A percentile compares a stretch with the other conserved stretches of the same genome.
phyloP scores from a whole-genome alignment of 2,797 vertebrate species.

The Manis pentadactyla region DNA sequence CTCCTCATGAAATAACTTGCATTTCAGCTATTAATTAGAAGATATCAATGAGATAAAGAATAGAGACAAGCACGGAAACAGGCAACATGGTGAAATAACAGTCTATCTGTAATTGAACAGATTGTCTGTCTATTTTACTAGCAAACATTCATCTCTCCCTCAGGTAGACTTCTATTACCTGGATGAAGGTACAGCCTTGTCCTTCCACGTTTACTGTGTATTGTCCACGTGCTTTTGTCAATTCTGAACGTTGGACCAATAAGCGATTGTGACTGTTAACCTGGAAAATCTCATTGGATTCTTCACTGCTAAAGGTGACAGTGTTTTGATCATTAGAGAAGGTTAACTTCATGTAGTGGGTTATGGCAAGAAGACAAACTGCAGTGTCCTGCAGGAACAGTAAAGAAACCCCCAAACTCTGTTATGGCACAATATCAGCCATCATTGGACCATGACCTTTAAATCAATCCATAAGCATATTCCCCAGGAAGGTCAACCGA shows the following conservation, averaged over 20 bases:
- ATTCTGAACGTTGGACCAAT: conserved; percentile 64
- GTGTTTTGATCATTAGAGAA: conserved; percentile 51
- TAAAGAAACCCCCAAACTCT: conserved; percentile 82
- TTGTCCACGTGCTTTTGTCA: not conserved
- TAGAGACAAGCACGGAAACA: not conserved
- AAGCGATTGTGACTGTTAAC: conserved; percentile 69
- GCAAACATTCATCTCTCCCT: not conserved
- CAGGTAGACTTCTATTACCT: conserved; percentile 72
- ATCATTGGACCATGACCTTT: conserved; percentile 72
- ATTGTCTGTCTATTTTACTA: not conserved
- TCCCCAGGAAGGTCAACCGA: conserved; percentile 55
- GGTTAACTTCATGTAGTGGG: conserved; percentile 55
- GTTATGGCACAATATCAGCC: conserved; percentile 86
- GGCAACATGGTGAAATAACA: not conserved
- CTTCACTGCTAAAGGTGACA: conserved; percentile 48
- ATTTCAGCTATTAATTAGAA: not conserved
- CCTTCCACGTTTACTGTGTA: conserved; percentile 71
- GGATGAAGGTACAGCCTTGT: conserved; percentile 71
- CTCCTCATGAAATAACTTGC: not conserved
- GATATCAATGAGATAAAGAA: not conserved
- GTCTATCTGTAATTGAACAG: not conserved
- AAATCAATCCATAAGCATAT: not conserved
- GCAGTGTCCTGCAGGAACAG: conserved; percentile 70
- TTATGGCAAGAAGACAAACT: conserved; percentile 73
- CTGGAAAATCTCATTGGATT: conserved; percentile 48